Evolutionary conservation across 2,888 invertebrate genomes (phyloP).

Genomic region (Leucophenga maculata): DNA sequence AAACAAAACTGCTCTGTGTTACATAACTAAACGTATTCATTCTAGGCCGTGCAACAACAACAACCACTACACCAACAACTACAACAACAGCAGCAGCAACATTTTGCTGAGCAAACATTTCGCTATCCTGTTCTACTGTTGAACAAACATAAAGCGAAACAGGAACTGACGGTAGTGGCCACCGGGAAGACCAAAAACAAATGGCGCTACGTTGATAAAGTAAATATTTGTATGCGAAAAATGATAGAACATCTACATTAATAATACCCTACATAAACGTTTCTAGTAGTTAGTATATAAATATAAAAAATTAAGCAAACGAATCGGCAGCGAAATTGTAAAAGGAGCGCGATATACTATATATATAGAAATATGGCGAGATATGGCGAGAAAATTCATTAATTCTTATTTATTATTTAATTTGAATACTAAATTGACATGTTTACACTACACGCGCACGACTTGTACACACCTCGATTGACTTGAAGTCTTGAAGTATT

Average conservation of each 20-base stretch:
- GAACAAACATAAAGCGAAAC: constrained; percentile 70
- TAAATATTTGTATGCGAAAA: constrained; percentile 61
- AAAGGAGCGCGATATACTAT: constrained; percentile 2
- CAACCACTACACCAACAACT: constrained; percentile 47
- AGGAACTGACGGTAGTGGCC: constrained; percentile 70
- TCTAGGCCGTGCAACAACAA: constrained; percentile 38
- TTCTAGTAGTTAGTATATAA: too few relatives aligned
- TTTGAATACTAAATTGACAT: constrained; percentile 14
- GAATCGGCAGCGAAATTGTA: too few relatives aligned
- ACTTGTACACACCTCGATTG: constrained; percentile 34
- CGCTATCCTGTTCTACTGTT: constrained; percentile 72
- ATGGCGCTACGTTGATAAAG: constrained; percentile 71
- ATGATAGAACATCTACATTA: too few relatives aligned
- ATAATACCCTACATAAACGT: too few relatives aligned
- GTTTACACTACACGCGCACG: constrained; percentile 22
- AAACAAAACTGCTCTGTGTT: constrained; percentile 54
- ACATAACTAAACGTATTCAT: constrained; percentile 38
- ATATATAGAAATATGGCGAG: too few relatives aligned
- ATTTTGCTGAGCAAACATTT: constrained; percentile 67
- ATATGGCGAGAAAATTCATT: background rate
- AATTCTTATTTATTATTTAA: background rate
- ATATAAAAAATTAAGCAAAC: too few relatives aligned
- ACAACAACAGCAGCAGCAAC: constrained; percentile 43
- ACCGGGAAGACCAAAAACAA: constrained; percentile 71
- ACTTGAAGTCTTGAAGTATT: background rate